Conservation (phyloP, 2,888 invertebrate genomes). For the Urechis unicinctus region DNA sequence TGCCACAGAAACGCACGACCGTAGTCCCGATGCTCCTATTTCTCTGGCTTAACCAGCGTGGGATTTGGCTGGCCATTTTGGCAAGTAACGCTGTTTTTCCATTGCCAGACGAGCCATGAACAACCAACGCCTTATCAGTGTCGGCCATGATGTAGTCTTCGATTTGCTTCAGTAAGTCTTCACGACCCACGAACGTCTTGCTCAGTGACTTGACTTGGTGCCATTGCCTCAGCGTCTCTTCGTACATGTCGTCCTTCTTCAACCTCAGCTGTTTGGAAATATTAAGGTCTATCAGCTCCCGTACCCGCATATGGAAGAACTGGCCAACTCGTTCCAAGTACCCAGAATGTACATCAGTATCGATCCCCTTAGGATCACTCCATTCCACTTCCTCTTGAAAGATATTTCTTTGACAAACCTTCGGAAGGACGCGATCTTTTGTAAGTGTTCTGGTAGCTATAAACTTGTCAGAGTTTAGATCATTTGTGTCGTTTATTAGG, state of each 20-base stretch:
- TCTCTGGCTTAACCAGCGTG: too few relatives aligned
- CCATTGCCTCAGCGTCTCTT: slow-evolving; percentile 31
- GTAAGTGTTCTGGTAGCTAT: too few relatives aligned
- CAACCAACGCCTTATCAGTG: slow-evolving; percentile 25
- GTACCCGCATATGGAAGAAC: slow-evolving; percentile 19
- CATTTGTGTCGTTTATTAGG: too few relatives aligned
- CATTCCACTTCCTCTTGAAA: too few relatives aligned
- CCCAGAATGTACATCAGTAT: too few relatives aligned
- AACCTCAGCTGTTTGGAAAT: slow-evolving; percentile 18
- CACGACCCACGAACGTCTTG: slow-evolving; percentile 25
- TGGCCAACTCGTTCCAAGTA: too few relatives aligned
- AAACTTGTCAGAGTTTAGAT: too few relatives aligned
- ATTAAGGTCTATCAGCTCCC: slow-evolving; percentile 24
- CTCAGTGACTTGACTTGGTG: slow-evolving; percentile 18
- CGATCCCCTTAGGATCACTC: too few relatives aligned
- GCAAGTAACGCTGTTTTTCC: slow-evolving; percentile 18
- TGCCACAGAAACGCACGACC: slow-evolving; percentile 14
- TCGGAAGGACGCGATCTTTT: too few relatives aligned
- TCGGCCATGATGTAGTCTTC: slow-evolving; percentile 22
- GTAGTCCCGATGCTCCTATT: too few relatives aligned
- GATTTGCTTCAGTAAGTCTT: slow-evolving; percentile 21
- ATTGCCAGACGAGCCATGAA: slow-evolving; percentile 34
- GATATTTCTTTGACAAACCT: too few relatives aligned
- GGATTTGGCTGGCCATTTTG: too few relatives aligned
- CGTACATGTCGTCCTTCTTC: slow-evolving; percentile 24